phyloP scores from a whole-genome alignment of 2,797 vertebrate genomes.

The Argya squamiceps region DNA sequence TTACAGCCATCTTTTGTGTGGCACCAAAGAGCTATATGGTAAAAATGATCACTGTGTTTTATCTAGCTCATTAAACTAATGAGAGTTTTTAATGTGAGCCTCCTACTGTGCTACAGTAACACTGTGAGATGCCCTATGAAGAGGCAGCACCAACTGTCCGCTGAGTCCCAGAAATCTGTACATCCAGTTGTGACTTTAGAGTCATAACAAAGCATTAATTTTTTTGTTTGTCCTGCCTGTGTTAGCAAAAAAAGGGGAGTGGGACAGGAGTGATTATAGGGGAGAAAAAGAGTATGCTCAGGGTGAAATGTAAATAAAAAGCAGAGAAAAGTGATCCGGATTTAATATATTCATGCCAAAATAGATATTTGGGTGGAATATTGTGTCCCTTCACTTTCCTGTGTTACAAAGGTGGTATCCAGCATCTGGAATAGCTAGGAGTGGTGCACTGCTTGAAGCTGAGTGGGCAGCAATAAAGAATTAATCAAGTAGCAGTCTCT shows the following conservation, averaged over 20 bases:
- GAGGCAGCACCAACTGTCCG: background rate
- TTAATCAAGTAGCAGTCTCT: background rate
- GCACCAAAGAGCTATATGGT: background rate
- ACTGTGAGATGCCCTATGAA: background rate
- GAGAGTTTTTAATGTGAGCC: background rate
- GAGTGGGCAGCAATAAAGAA: background rate
- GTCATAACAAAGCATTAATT: background rate
- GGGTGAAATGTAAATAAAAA: background rate
- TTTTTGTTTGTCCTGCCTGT: background rate
- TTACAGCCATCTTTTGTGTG: background rate
- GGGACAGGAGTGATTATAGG: fast-evolving
- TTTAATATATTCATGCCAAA: background rate
- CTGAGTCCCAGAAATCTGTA: background rate
- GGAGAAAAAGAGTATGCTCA: background rate
- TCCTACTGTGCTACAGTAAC: background rate
- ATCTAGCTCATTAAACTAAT: conserved; percentile 5
- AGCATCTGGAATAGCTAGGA: background rate
- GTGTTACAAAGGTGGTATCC: background rate
- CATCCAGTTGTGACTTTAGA: background rate
- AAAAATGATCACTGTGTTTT: background rate
- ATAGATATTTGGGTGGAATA: background rate
- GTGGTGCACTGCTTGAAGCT: background rate
- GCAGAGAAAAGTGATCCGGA: background rate
- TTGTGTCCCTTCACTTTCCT: background rate
- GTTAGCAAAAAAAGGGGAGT: background rate